Evolutionary conservation across 2,113 vertebrate species (phyloP).

Genomic region (Salvelinus alpinus): DNA sequence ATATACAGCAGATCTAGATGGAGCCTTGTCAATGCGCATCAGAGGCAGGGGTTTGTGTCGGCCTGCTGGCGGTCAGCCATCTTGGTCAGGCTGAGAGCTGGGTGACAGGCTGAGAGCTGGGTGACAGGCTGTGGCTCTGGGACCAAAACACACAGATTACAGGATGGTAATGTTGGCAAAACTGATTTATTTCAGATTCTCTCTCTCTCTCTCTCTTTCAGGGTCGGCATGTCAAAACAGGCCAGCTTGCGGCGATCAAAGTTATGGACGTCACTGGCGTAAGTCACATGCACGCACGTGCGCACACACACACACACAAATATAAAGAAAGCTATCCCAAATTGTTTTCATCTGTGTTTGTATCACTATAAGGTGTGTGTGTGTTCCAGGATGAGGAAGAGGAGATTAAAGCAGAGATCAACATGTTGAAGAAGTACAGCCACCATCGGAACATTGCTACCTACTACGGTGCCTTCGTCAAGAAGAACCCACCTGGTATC

Average conservation of each 20-base stretch:
- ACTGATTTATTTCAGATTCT: background rate
- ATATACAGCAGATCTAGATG: background rate
- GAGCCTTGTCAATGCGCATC: background rate
- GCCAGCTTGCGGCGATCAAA: conserved; percentile 97
- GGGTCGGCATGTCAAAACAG: conserved; percentile 98
- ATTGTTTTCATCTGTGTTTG: background rate
- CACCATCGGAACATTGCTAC: conserved; percentile 94
- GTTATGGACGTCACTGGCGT: conserved; percentile 99
- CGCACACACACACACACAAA: conserved; percentile 7
- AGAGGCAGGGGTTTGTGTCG: background rate
- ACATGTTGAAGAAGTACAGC: conserved; percentile 98
- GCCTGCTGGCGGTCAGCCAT: no score
- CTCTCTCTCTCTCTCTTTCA: conserved; percentile 53
- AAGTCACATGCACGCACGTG: conserved; percentile 56
- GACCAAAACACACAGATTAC: conserved; percentile 2
- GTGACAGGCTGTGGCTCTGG: background rate
- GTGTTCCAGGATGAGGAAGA: conserved; percentile 93
- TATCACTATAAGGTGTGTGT: background rate
- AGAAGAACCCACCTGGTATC: conserved; percentile 97
- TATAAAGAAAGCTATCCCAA: background rate
- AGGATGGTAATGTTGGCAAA: background rate
- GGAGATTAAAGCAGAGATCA: conserved; percentile 99
- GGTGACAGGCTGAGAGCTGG: background rate
- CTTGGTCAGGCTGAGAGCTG: background rate
- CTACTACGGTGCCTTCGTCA: conserved; percentile 97